Base-by-base conservation (phyloP, 2,888 invertebrate species). In the Mimas tiliae region DNA sequence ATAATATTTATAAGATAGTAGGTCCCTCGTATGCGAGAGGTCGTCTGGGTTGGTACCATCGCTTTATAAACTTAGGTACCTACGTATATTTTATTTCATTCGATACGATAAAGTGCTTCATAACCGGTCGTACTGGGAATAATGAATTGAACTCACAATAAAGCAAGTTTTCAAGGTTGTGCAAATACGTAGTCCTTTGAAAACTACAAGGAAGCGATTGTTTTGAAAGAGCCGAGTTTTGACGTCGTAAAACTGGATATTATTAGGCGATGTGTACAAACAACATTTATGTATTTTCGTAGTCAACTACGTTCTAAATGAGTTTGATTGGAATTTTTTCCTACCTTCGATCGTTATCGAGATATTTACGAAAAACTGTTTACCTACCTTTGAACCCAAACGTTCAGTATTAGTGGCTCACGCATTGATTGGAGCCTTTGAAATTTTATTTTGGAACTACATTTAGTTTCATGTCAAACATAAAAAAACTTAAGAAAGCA, bases 241-340 rank as follows among this genome's bases (percentile, higher is more conserved):
- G 58, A 58, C 58, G 58, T 42, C 42, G 42, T 42, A 1, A 27
- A 19, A 12, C 16, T 16, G 3, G 38, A 21, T 42, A 42, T 38
- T 58, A 42, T 38, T 38, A 42, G 58, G 55, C 55, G 34, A 38
- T 1, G 16, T 58, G 19, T 38, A 58, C 42, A 58, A 19, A 58
- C 38, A 55, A 38, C 55, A 55, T 34, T 34, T 21, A 27, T 12
- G 51, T 55, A 34, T 8, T 58, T 58, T 42, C 11, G 42, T 38
- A 19, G 11, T 16, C 11, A 19, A 42, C 11, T 45, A 16, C 42
- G 58, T 58, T 9, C 19, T 50, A 58, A 4, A 19, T 42, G 33
- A 12, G 16, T 58, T 33, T 53, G 19, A 6, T 58, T 19, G 19
- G 7, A 21, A 19, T 19, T n/a, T 16, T 55, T 55, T 9, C n/a